Evolutionary conservation across 2,888 invertebrate species (phyloP).

Genomic region (Drosophila vallismaia): DNA sequence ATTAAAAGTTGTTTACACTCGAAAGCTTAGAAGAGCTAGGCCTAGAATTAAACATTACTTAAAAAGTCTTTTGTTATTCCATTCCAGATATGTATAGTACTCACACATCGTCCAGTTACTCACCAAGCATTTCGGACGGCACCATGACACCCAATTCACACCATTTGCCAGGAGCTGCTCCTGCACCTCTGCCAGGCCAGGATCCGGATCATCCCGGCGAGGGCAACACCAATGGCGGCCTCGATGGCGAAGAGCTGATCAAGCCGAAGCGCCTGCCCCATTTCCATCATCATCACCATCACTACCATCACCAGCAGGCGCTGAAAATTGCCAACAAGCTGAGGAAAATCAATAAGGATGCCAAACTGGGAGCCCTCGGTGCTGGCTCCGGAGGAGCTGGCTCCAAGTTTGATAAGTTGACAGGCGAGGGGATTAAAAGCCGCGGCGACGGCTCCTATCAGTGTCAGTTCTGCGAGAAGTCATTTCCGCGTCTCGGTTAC

Average conservation of each 20-base stretch:
- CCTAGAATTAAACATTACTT: slow-evolving; percentile 44
- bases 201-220: slow-evolving; percentile 40
- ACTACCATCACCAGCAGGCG: slow-evolving; percentile 77
- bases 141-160: slow-evolving; percentile 83
- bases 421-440: slow-evolving; percentile 83
- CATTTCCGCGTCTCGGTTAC: slow-evolving; percentile 93
- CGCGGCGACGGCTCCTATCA: slow-evolving; percentile 90
- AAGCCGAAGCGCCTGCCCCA: slow-evolving; percentile 63
- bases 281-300: slow-evolving; percentile 76
- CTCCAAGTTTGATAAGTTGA: slow-evolving; percentile 83
- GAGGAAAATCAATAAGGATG: slow-evolving; percentile 84
- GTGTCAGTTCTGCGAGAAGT: slow-evolving; percentile 96
- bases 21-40: not conserved
- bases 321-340: slow-evolving; percentile 82
- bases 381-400: slow-evolving; percentile 77
- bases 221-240: slow-evolving; percentile 56
- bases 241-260: slow-evolving; percentile 43
- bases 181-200: not conserved
- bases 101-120: slow-evolving; percentile 84
- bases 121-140: slow-evolving; percentile 84
- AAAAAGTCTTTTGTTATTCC: slow-evolving; percentile 13
- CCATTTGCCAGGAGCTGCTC: slow-evolving; percentile 41
- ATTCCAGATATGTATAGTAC: slow-evolving; percentile 84
- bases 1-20: slow-evolving; percentile 4
- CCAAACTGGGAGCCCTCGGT: slow-evolving; percentile 52